These are phyloP conservation scores for Scaptomyza pallida DNA, from an alignment of 1,140 invertebrate genomes.

Conservation along the genomic window DNA sequence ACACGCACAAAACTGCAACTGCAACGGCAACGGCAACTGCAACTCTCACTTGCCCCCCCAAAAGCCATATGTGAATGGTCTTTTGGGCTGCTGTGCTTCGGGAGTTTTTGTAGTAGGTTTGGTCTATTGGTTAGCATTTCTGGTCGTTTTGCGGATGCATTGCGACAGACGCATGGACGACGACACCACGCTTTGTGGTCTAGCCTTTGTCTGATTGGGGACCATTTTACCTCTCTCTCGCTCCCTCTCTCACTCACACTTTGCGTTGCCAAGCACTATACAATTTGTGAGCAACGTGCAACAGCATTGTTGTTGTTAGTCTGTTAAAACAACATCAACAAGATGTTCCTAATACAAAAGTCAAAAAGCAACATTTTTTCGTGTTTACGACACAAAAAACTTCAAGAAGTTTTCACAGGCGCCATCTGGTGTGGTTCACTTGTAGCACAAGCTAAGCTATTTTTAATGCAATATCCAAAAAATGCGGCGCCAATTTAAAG, in stretches of 20 bases:
- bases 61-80: not conserved
- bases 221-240: not conserved
- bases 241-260: not conserved
- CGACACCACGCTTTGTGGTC: slow-evolving; percentile 60
- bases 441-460: slow-evolving; percentile 3
- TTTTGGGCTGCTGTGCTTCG: slow-evolving; percentile 12
- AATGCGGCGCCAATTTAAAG: not conserved
- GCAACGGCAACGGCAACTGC: slow-evolving; percentile 5
- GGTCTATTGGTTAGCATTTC: slow-evolving; percentile 55
- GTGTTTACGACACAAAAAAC: not conserved
- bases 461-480: not conserved
- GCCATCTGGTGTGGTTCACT: slow-evolving; percentile 35
- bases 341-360: not conserved
- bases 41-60: not conserved
- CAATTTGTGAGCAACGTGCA: not conserved
- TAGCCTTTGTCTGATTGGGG: slow-evolving; percentile 30
- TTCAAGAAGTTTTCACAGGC: slow-evolving; percentile 17
- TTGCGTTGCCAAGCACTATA: not conserved
- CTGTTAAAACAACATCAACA: not conserved
- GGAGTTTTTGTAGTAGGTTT: slow-evolving; percentile 13
- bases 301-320: not conserved
- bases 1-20: slow-evolving; percentile 4
- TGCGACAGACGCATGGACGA: slow-evolving; percentile 35
- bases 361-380: not conserved
- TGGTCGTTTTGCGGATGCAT: slow-evolving; percentile 68